Conservation (phyloP, 2,797 vertebrate genomes). For the Sorex maritimensis region DNA sequence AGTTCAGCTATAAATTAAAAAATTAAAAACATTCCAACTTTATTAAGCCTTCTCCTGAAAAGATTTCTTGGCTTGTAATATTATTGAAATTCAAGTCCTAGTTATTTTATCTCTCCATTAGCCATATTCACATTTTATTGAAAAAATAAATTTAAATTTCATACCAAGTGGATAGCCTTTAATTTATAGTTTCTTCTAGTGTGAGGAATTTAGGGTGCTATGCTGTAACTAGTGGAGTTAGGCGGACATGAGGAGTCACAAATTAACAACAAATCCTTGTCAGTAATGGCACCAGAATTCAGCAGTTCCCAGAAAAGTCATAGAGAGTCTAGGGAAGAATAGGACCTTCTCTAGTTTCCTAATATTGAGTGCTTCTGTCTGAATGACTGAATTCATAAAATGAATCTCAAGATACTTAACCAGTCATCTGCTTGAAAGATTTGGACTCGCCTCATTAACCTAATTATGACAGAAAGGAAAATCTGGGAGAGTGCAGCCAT, state of each 20-base stretch:
- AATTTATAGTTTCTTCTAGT: not conserved
- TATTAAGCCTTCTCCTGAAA: not conserved
- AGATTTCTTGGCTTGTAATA: not conserved
- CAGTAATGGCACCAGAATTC: not conserved
- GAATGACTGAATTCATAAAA: constrained; percentile 30
- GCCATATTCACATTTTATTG: not conserved
- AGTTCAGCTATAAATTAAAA: constrained; percentile 36
- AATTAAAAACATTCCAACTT: not conserved
- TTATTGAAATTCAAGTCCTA: constrained; percentile 24
- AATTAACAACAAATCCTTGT: not conserved
- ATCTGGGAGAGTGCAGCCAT: not conserved
- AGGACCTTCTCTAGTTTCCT: not conserved
- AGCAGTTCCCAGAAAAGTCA: constrained; percentile 4
- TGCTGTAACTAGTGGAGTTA: not conserved
- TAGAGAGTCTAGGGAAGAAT: not conserved
- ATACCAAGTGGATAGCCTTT: not conserved
- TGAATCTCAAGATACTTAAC: constrained; percentile 9
- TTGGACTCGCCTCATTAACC: not conserved
- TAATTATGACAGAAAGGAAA: not conserved
- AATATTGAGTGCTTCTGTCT: not conserved
- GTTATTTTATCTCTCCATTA: constrained; percentile 12
- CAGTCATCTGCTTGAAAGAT: not conserved
- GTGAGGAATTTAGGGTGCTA: not conserved
- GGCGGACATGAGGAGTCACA: not conserved
- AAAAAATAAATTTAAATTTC: constrained; percentile 19